Evolutionary conservation across 2,888 invertebrate species (phyloP).

Genomic region (Bedellia somnulentella): DNA sequence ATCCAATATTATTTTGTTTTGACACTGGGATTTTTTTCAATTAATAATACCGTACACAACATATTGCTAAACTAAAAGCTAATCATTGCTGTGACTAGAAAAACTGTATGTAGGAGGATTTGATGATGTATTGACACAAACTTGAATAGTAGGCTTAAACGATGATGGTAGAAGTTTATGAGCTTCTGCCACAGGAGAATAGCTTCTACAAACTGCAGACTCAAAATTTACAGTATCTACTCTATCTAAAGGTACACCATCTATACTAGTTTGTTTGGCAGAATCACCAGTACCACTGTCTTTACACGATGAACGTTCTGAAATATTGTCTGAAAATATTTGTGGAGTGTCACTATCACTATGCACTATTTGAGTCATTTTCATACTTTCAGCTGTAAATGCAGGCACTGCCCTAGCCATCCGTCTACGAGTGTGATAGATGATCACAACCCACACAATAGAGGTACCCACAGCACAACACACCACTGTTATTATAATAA

Average conservation of each 20-base stretch:
- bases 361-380: constrained; percentile 52
- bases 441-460: constrained; percentile 88
- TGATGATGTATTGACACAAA: constrained; percentile 54
- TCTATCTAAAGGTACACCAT: constrained; percentile 50
- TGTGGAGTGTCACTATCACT: constrained; percentile 54
- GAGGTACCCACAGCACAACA: constrained; percentile 92
- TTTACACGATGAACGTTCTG: constrained; percentile 75
- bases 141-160: constrained; percentile 55
- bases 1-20: too few relatives aligned
- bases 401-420: constrained; percentile 53
- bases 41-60: too few relatives aligned
- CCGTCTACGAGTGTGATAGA: constrained; percentile 79
- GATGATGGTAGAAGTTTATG: constrained; percentile 54
- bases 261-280: constrained; percentile 72
- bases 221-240: constrained; percentile 52
- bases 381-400: constrained; percentile 45
- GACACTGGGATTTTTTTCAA: too few relatives aligned
- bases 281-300: constrained; percentile 82
- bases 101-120: constrained; percentile 58
- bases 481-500: constrained; percentile 86
- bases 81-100: constrained; percentile 59
- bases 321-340: constrained; percentile 66
- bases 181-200: constrained; percentile 51
- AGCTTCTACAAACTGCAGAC: constrained; percentile 38
- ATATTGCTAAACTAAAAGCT: too few relatives aligned